These are phyloP conservation scores for Ellobium chinense DNA, from an alignment of 2,888 invertebrate species.

Conservation along the genomic window DNA sequence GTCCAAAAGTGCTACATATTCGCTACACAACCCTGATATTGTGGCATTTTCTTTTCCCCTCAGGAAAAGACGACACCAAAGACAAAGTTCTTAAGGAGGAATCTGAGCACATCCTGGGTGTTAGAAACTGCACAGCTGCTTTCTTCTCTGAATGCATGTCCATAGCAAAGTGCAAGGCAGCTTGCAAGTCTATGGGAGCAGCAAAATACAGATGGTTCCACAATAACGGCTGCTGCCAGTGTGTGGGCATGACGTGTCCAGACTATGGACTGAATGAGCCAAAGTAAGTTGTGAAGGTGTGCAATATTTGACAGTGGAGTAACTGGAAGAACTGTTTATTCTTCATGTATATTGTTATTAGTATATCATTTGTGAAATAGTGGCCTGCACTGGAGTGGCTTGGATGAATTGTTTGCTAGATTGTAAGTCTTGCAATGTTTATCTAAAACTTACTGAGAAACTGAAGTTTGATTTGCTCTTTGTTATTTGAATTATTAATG, in stretches of 20 bases:
- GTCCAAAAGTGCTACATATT: no score
- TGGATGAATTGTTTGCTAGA: no score
- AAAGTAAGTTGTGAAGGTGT: constrained; percentile 49
- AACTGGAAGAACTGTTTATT: no score
- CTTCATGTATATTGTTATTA: no score
- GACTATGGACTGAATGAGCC: constrained; percentile 86
- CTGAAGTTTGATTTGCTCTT: no score
- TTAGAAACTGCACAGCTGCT: constrained; percentile 91
- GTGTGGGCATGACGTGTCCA: constrained; percentile 91
- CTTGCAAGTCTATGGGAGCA: constrained; percentile 90
- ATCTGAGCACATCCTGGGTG: constrained; percentile 40
- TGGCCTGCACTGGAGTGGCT: no score
- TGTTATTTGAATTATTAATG: no score
- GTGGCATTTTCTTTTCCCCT: not conserved
- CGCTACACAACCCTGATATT: no score
- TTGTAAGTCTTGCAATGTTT: no score
- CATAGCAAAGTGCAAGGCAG: constrained; percentile 90
- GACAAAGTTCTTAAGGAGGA: not conserved
- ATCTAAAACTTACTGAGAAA: no score
- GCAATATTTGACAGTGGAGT: no score
- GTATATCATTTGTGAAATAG: no score
- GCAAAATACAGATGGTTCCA: constrained; percentile 93
- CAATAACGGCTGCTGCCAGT: constrained; percentile 93
- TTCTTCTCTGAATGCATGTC: constrained; percentile 94
- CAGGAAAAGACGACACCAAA: constrained; percentile 19